A percentile compares a stretch with the other conserved stretches of the same genome.
Evolutionary conservation across 2,888 invertebrate species (phyloP).

Genomic region (Carpatolechia fugitivella): DNA sequence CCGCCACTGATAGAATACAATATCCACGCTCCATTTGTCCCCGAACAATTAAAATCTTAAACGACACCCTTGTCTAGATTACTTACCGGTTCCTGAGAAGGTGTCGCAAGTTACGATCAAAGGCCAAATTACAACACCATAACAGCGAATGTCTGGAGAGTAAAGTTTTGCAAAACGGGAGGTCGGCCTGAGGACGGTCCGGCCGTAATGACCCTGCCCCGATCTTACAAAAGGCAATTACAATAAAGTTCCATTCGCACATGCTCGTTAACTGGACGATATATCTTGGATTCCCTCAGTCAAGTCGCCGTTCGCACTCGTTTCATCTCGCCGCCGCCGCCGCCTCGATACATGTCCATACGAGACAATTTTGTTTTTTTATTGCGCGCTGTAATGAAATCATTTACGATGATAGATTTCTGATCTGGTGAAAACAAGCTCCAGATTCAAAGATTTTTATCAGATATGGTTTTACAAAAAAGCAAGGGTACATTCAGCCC

Average conservation of each 20-base stretch:
- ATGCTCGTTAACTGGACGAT: constrained; percentile 77
- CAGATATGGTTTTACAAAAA: too few species aligned
- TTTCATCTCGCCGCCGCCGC: constrained; percentile 47
- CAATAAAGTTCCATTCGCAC: constrained; percentile 78
- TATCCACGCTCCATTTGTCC: constrained; percentile 42
- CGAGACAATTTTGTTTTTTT: constrained; percentile 18
- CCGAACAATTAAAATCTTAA: constrained; percentile 36
- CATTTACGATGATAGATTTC: not conserved
- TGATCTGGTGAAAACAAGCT: not conserved
- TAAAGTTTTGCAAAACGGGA: constrained; percentile 66
- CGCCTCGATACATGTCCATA: constrained; percentile 17
- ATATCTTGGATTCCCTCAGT: constrained; percentile 71
- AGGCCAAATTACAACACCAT: constrained; percentile 20
- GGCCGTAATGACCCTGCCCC: constrained; percentile 70
- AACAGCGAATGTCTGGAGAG: constrained; percentile 45
- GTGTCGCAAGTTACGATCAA: constrained; percentile 12
- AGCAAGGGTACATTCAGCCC: too few species aligned
- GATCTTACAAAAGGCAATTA: constrained; percentile 79
- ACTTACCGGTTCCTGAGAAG: not conserved
- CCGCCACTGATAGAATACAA: constrained; percentile 44
- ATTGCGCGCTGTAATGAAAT: constrained; percentile 12
- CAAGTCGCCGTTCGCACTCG: constrained; percentile 54
- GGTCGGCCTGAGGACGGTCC: constrained; percentile 62
- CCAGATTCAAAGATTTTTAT: not conserved
- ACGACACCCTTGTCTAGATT: constrained; percentile 4